These are phyloP conservation scores for Urophycis tenuis DNA, from an alignment of 2,797 vertebrate species.

Conservation along the genomic window DNA sequence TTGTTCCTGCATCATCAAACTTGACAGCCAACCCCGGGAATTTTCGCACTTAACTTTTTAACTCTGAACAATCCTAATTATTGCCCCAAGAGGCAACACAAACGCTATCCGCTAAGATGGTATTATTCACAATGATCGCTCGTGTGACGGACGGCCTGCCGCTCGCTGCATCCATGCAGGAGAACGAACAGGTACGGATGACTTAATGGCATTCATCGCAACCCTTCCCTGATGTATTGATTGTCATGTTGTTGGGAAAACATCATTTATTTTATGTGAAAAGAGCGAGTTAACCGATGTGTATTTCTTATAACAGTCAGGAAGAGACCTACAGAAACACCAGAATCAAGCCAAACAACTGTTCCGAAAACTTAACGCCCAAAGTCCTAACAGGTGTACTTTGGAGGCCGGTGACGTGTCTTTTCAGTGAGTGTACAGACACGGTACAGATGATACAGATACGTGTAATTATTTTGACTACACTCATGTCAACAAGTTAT, in stretches of 20 bases:
- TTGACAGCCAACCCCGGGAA: conserved; percentile 29
- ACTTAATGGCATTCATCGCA: not conserved
- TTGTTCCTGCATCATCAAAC: conserved; percentile 31
- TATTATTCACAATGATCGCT: conserved; percentile 81
- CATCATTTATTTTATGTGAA: not conserved
- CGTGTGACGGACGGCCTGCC: conserved; percentile 84
- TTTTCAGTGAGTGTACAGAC: conserved; percentile 80
- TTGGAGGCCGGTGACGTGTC: conserved; percentile 81
- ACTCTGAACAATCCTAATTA: not conserved
- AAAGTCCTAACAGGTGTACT: conserved; percentile 85
- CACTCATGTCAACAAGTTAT: not conserved
- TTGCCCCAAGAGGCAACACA: not conserved
- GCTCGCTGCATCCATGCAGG: conserved; percentile 85
- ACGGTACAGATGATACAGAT: not conserved
- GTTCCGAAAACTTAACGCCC: conserved; percentile 83
- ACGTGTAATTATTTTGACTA: not conserved
- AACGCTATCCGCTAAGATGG: conserved; percentile 61
- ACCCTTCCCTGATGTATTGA: not conserved
- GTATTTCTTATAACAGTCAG: conserved; percentile 68
- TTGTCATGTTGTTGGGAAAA: not conserved
- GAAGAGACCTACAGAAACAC: conserved; percentile 85
- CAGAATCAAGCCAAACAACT: conserved; percentile 91
- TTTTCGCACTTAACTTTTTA: conserved; percentile 10
- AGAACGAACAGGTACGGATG: conserved; percentile 82
- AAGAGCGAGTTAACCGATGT: not conserved